Conservation (phyloP, 1,140 invertebrate genomes). For the Gryllus bimaculatus region DNA sequence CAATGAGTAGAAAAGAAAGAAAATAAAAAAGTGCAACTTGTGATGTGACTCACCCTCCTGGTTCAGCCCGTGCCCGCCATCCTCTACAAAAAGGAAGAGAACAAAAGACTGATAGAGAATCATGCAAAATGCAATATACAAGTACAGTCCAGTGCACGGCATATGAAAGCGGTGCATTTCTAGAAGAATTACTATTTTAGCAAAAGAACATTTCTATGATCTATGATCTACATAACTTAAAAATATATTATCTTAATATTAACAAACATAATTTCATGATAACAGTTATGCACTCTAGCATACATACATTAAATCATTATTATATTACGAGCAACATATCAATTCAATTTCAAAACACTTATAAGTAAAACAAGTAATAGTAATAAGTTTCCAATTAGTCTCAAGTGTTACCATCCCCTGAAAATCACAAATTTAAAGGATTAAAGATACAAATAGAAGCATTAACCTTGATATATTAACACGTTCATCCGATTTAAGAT, state of each 20-base stretch:
- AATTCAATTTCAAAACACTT: too few relatives aligned
- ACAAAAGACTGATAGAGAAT: slow-evolving; percentile 13
- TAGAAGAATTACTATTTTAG: background rate
- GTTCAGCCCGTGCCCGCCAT: slow-evolving; percentile 21
- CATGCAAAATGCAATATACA: slow-evolving; percentile 10
- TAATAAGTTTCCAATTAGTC: too few relatives aligned
- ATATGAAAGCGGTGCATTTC: slow-evolving; percentile 11
- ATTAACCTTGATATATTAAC: too few relatives aligned
- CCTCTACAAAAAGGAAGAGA: slow-evolving; percentile 21
- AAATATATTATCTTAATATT: background rate
- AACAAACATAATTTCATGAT: too few relatives aligned
- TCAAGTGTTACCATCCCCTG: too few relatives aligned
- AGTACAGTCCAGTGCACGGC: background rate
- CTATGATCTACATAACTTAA: background rate
- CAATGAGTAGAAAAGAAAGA: background rate
- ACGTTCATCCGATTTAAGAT: too few relatives aligned
- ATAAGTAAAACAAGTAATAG: too few relatives aligned
- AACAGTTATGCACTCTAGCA: too few relatives aligned
- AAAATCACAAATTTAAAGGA: too few relatives aligned
- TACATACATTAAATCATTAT: too few relatives aligned
- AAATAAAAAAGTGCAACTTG: slow-evolving; percentile 11
- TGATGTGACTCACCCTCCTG: slow-evolving; percentile 22
- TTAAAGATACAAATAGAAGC: too few relatives aligned
- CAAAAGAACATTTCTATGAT: background rate
- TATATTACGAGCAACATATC: too few relatives aligned